phyloP scores from a whole-genome alignment of 2,113 vertebrate species.

The Cygnus buccinator region DNA sequence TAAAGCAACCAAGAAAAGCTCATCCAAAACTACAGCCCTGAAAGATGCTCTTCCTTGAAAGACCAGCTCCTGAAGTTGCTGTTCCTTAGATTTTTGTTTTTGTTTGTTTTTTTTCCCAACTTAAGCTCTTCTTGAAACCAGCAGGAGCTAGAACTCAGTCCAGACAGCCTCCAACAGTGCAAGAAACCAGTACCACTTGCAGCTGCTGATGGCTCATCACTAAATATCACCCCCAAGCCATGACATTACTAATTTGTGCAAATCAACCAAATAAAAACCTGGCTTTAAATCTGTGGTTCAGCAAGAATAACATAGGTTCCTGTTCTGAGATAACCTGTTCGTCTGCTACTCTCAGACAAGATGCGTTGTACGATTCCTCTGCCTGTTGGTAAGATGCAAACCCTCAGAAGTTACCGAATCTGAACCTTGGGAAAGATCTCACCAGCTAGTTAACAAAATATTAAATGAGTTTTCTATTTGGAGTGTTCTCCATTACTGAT shows the following conservation, averaged over 20 bases:
- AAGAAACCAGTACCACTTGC: neutral
- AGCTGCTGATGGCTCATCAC: neutral
- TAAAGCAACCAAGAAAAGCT: neutral
- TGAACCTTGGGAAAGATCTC: neutral
- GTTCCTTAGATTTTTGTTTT: neutral
- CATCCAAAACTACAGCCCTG: neutral
- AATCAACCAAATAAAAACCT: neutral
- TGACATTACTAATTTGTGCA: accelerated
- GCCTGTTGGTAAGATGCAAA: accelerated
- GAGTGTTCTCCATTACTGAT: neutral
- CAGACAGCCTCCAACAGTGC: neutral
- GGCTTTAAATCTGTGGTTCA: neutral
- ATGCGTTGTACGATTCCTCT: neutral
- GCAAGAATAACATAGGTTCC: neutral
- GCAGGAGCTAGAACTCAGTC: neutral
- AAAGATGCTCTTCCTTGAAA: neutral
- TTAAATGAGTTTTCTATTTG: neutral
- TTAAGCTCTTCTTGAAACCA: neutral
- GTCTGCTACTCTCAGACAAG: neutral
- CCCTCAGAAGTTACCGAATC: neutral
- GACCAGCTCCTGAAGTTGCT: neutral
- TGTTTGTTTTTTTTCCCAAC: neutral
- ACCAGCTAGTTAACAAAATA: neutral
- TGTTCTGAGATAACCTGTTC: neutral
- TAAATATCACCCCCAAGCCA: neutral